Evolutionary conservation across 2,113 vertebrate species (phyloP).

Genomic region (Laticauda colubrina): DNA sequence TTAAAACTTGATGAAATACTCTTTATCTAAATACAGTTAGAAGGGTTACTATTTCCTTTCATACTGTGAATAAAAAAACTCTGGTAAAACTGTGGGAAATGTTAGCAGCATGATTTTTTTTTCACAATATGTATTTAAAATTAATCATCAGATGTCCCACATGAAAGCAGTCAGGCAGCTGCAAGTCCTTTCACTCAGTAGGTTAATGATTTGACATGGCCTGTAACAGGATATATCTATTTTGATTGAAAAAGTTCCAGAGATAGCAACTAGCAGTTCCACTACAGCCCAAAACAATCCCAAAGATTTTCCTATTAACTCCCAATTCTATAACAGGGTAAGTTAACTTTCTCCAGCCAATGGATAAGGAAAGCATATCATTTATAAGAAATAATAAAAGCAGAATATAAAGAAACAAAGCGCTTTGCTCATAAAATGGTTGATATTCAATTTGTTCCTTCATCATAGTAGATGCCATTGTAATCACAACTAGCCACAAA

Average conservation of each 20-base stretch:
- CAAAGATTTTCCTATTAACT: fast-evolving
- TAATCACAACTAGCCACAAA: neutral
- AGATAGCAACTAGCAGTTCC: slow-evolving; percentile 56
- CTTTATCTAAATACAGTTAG: slow-evolving; percentile 27
- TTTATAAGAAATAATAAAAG: neutral
- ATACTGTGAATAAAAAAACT: slow-evolving; percentile 42
- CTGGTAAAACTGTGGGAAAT: slow-evolving; percentile 66
- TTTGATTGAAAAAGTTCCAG: slow-evolving; percentile 57
- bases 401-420: neutral
- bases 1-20: slow-evolving; percentile 25
- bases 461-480: neutral
- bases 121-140: slow-evolving; percentile 63
- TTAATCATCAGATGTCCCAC: slow-evolving; percentile 53
- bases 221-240: slow-evolving; percentile 40
- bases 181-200: slow-evolving; percentile 50
- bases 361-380: neutral
- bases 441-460: neutral
- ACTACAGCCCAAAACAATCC: neutral
- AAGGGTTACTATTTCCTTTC: slow-evolving; percentile 30
- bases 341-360: neutral
- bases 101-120: slow-evolving; percentile 52
- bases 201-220: slow-evolving; percentile 50
- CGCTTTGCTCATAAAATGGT: neutral
- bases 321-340: neutral
- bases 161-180: slow-evolving; percentile 62